These are phyloP conservation scores for Congeria kusceri DNA, from an alignment of 2,888 invertebrate genomes.

Conservation along the genomic window DNA sequence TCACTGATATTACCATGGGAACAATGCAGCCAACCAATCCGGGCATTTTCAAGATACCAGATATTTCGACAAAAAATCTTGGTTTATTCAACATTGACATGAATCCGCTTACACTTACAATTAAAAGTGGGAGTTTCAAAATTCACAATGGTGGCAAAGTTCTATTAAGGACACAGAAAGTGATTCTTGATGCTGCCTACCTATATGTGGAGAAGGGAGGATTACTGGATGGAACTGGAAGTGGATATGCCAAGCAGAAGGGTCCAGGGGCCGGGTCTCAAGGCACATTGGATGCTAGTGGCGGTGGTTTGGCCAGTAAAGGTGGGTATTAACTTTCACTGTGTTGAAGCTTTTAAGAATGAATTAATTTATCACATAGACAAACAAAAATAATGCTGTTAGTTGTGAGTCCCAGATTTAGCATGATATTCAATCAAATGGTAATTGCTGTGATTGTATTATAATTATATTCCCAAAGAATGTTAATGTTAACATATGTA, in stretches of 20 bases:
- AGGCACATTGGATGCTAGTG: constrained; percentile 54
- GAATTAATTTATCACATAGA: not conserved
- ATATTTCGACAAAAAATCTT: constrained; percentile 66
- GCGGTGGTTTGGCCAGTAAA: constrained; percentile 70
- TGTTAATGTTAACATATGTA: too few relatives aligned
- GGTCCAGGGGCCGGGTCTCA: constrained; percentile 67
- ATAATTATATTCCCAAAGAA: too few relatives aligned
- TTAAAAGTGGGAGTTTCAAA: constrained; percentile 52
- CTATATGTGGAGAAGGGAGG: constrained; percentile 67
- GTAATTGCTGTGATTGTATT: too few relatives aligned
- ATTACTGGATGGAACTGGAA: constrained; percentile 66
- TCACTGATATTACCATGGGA: constrained; percentile 45
- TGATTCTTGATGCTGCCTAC: constrained; percentile 48
- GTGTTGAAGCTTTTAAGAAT: not conserved
- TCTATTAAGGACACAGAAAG: constrained; percentile 33
- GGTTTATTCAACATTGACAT: constrained; percentile 65
- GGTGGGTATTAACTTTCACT: constrained; percentile 52
- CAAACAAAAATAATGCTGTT: too few relatives aligned
- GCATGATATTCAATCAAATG: too few relatives aligned
- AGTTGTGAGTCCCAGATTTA: too few relatives aligned
- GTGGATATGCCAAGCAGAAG: constrained; percentile 53
- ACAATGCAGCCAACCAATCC: constrained; percentile 52
- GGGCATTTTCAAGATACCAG: constrained; percentile 58
- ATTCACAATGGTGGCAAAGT: constrained; percentile 70
- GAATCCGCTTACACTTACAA: constrained; percentile 54